Evolutionary conservation across 2,888 invertebrate genomes (phyloP), one percentile per base, ranked within the genome.

Genomic region (Ariolimax columbianus): DNA sequence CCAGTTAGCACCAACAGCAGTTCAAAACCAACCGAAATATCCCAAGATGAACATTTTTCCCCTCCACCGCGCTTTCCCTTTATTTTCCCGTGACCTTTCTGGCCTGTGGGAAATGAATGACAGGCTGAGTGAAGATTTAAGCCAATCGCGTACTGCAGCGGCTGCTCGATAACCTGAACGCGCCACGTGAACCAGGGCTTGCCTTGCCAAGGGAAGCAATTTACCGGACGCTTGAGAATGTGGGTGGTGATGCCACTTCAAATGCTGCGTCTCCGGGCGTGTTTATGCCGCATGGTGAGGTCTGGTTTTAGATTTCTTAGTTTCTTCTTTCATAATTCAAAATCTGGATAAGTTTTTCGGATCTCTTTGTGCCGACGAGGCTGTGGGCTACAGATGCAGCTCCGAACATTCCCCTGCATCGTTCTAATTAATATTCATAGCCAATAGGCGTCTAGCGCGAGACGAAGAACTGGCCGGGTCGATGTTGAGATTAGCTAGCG

Each of bases 41-140:
- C 17, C 36, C 55, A 6, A n/a, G 14, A 3, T 17, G 51, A 17
- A 0, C 40, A 33, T 80, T 80, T 47, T 80, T 70, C 33, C 72
- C 47, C 36, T 79, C 55, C 40, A 70, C 33, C 26, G 47, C n/a
- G 51, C 80, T 19, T 30, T 40, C 43, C 66, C 68, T 23, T 33
- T 43, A 43, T 47, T 47, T 79, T 68, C 68, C 26, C 51, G 47
- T 80, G 80, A 80, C 80, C 80, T 80, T 40, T 51, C 9, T 80
- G 70, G 80, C 80, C 80, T 70, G n/a, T n/a, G 36, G 43, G 68
- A 33, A 14, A 33, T 80, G 80, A 80, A 33, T 9, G 80, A 80
- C 80, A 47, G 80, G 70, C 80, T 70, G 36, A 70, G 47, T 47
- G 33, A 33, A 47, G 26, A 23, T 30, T n/a, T 47, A 17, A 11